Evolutionary conservation across 2,888 invertebrate genomes (phyloP), one percentile per base, ranked within the genome.

Genomic region (Meganola albula): DNA sequence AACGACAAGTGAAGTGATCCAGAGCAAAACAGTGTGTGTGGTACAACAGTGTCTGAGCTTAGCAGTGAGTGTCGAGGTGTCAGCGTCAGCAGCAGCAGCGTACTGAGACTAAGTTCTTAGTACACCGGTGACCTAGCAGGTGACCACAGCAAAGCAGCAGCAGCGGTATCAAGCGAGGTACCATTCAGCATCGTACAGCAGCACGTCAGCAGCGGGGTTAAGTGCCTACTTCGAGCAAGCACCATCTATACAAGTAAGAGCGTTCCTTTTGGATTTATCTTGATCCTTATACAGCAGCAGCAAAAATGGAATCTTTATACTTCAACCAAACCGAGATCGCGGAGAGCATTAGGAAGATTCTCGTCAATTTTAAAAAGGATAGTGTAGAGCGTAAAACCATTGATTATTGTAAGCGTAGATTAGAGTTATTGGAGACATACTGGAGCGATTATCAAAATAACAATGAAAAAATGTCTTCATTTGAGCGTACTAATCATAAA

Each of bases 351-450:
- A 24, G 7, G 2, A 31, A 21, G 14, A 3, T 31, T 11, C 7
- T 32, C 4, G 16, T 18, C 7, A 22, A 26, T 11, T 27, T 26
- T 13, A 27, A 32, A 13, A 21, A 40, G 6, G 32, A 10, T 24
- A 35, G 27, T 27, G 21, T 23, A 13, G 27, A 23, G 28, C n/a
- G 8, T n/a, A 25, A 26, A 11, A 30, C 26, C 24, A 18, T 26
- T 12, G 10, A 33, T 26, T 31, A 32, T 14, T 32, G 31, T 32
- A 32, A 20, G 22, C 26, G 22, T 7, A 32, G 12, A 20, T 8
- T 31, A 1, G 31, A 31, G 4, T 13, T 31, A 26, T 11, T 21
- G 5, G 20, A 21, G 11, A 23, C 10, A 3, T 32, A 26, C 11
- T 32, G 32, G 32, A 11, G 7, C 8, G 32, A 32, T 23, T 28